Percentiles rank a stretch among this genome's conserved stretches.
phyloP scores from a whole-genome alignment of 2,797 vertebrate genomes.

The Esox masquinongy region DNA sequence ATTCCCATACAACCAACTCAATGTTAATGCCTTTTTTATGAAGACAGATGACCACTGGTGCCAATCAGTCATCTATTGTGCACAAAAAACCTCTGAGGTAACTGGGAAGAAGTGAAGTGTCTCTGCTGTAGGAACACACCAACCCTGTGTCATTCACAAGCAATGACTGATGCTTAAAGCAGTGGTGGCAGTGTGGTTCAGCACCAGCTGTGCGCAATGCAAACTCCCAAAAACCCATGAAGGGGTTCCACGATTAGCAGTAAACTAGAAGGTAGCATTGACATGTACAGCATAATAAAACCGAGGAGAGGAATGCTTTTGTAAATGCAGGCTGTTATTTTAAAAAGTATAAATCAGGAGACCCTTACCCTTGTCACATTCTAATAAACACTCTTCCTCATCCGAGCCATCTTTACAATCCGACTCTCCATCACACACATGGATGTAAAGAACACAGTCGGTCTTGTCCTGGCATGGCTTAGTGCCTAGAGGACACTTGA shows the following conservation, averaged over 20 bases:
- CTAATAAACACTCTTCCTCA: constrained; percentile 73
- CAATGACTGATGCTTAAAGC: no score
- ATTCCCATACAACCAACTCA: no score
- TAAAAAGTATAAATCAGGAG: neutral
- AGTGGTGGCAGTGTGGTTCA: no score
- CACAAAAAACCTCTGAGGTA: no score
- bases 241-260: neutral
- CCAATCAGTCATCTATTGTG: no score
- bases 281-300: neutral
- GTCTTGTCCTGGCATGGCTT: constrained; percentile 71
- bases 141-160: no score
- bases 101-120: no score
- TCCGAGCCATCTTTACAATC: constrained; percentile 88
- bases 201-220: neutral
- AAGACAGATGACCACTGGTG: no score
- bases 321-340: neutral
- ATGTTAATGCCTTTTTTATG: no score
- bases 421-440: constrained; percentile 81
- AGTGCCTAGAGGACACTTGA: constrained; percentile 60
- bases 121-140: no score
- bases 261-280: neutral
- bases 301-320: neutral
- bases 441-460: constrained; percentile 71
- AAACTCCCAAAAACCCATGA: neutral
- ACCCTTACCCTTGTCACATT: constrained; percentile 62